Conservation (phyloP, 2,113 vertebrate species). For the Neolamprologus hecqui region DNA sequence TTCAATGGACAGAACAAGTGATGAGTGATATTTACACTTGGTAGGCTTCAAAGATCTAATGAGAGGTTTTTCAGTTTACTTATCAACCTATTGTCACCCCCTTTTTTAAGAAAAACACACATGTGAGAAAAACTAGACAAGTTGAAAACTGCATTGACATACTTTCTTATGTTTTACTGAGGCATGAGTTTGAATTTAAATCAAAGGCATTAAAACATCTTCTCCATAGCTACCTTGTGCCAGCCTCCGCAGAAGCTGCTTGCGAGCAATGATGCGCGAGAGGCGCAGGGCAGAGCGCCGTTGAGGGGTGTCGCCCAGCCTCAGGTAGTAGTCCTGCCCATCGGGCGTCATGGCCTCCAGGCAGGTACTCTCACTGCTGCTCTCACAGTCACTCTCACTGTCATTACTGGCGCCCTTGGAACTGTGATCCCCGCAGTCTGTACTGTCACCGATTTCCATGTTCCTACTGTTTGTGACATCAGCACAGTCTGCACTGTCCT, state of each 20-base stretch:
- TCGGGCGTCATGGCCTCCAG: constrained; percentile 63
- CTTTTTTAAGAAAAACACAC: neutral
- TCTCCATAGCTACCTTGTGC: constrained; percentile 56
- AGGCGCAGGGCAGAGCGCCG: constrained; percentile 66
- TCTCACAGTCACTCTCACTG: constrained; percentile 15
- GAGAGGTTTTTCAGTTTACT: neutral
- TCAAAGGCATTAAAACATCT: neutral
- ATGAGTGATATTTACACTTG: neutral
- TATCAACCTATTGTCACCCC: neutral
- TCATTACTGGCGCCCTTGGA: neutral
- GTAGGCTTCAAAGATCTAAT: neutral
- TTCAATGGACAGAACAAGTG: neutral
- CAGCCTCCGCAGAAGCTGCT: constrained; percentile 63
- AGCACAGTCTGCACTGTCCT: neutral
- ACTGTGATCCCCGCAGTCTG: neutral
- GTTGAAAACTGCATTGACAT: neutral
- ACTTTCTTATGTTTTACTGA: neutral
- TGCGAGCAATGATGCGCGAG: constrained; percentile 66
- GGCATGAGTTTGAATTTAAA: neutral
- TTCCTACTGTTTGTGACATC: neutral
- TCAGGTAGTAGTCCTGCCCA: constrained; percentile 64
- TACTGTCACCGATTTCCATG: neutral
- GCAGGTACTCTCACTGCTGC: constrained; percentile 18
- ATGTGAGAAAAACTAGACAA: neutral
- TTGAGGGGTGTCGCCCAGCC: constrained; percentile 52